Evolutionary conservation across 2,113 vertebrate species (phyloP), one percentile per base, ranked within the genome.

Genomic region (Bubo scandiacus): DNA sequence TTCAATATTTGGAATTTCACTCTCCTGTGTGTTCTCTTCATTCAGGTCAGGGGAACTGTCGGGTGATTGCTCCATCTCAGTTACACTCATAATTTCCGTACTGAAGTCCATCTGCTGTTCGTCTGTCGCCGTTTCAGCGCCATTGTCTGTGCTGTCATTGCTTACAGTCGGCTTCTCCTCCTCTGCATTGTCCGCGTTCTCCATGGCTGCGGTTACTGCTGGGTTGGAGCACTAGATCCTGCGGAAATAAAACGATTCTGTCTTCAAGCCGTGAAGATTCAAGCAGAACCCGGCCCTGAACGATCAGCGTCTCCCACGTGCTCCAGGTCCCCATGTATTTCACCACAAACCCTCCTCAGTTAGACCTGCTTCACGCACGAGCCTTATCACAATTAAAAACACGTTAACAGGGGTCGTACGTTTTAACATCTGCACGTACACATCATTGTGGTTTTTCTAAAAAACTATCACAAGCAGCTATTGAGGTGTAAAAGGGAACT

Each of bases 1-100:
- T 74, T 98, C 98, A 29, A 96, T 70, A 82, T 93, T 97, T 22
- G 96, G 79, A 5, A 98, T 96, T 59, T 97, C 93, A n/a, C 87
- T 94, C 80, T 99, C 99, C 96, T 99, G 99, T 5, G 97, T 74
- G 58, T 92, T 96, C 52, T 99, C 98, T 73, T 99, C 98, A 38
- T 98, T 98, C 97, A 98, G 97, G 78, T 88, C 98, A 0, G 98
- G 97, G 77, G 98, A 98, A 55, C 98, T 98, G 54, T 98, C 99
- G 7, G 98, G 98, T 22, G 98, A 98, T 26, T 99, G 98, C 32
- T 98, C 98, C 98, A 98, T 98, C 96, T 98, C 98, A 8, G 98
- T 98, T 13, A 98, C 98, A 36, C 98, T 98, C 98, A 98, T 98
- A 70, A 98, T 98, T 85, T 98, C 98, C 12, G 97, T 97, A 88